Conservation (phyloP, 2,113 vertebrate genomes). For the Buteo buteo region DNA sequence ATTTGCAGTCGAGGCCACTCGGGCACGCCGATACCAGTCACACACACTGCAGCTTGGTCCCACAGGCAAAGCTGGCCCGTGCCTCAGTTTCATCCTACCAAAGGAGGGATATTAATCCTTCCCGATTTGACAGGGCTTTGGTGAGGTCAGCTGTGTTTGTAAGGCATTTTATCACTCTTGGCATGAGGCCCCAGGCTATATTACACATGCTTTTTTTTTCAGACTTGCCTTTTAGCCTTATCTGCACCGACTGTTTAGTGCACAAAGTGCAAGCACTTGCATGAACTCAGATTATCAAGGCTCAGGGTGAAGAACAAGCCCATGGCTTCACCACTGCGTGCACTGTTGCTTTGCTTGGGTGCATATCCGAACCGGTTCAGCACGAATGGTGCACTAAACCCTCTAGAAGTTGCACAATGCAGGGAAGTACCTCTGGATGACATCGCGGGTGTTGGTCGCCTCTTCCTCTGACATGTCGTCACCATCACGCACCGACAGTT, state of each 20-base stretch:
- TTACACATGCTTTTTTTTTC: not conserved
- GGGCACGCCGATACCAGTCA: not conserved
- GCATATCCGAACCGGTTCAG: rapidly evolving
- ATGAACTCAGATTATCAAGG: not conserved
- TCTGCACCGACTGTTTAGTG: rapidly evolving
- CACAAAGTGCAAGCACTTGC: not conserved
- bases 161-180: not conserved
- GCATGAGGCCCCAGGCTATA: not conserved
- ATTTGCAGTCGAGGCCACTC: not conserved
- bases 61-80: not conserved
- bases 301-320: not conserved
- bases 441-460: not conserved
- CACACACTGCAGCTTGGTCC: not conserved
- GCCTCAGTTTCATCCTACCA: not conserved
- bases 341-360: not conserved
- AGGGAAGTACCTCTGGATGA: not conserved
- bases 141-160: not conserved
- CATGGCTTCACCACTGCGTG: rapidly evolving
- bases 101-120: not conserved
- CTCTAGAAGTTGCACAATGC: not conserved
- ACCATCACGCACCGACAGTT: rapidly evolving
- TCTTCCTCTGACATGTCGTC: not conserved
- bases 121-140: not conserved
- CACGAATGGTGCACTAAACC: rapidly evolving
- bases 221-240: not conserved